Evolutionary conservation across 2,797 vertebrate species (phyloP).

Genomic region (Danionella dracula): DNA sequence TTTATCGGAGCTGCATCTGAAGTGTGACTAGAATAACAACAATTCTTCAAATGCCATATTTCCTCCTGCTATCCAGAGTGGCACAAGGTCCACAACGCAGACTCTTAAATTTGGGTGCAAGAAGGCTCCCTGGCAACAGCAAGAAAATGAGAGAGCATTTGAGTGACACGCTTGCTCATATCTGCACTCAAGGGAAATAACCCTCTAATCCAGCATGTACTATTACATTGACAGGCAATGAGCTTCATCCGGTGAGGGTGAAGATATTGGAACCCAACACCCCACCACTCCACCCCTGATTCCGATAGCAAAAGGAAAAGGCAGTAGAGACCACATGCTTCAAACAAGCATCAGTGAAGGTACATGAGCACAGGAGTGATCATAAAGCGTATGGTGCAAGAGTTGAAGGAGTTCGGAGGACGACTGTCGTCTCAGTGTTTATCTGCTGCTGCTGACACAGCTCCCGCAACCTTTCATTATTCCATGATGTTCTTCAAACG

Average conservation of each 20-base stretch:
- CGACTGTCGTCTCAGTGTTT: constrained; percentile 2
- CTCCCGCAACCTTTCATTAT: constrained; percentile 21
- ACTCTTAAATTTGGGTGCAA: constrained; percentile 52
- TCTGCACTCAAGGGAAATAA: constrained; percentile 91
- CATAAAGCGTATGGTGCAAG: constrained; percentile 19
- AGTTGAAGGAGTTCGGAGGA: constrained; percentile 18
- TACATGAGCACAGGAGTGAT: constrained; percentile 9
- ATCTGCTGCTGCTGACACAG: constrained; percentile 14
- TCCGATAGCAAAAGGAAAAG: too few relatives aligned
- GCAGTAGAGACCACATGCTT: background rate
- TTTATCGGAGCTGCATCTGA: constrained; percentile 71
- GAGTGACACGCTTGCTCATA: constrained; percentile 78
- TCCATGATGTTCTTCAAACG: constrained; percentile 15
- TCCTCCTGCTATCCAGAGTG: constrained; percentile 58
- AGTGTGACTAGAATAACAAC: constrained; percentile 80
- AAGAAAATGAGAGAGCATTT: constrained; percentile 41
- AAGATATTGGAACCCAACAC: too few relatives aligned
- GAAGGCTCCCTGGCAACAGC: constrained; percentile 48
- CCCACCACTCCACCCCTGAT: too few relatives aligned
- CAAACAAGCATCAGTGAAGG: background rate
- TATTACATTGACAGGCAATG: constrained; percentile 89
- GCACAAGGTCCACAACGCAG: constrained; percentile 39
- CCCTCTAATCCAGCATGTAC: constrained; percentile 86
- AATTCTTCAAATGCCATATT: constrained; percentile 63
- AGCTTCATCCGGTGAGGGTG: constrained; percentile 79